phyloP scores from a whole-genome alignment of 1,140 invertebrate genomes.

The Wasmannia auropunctata region DNA sequence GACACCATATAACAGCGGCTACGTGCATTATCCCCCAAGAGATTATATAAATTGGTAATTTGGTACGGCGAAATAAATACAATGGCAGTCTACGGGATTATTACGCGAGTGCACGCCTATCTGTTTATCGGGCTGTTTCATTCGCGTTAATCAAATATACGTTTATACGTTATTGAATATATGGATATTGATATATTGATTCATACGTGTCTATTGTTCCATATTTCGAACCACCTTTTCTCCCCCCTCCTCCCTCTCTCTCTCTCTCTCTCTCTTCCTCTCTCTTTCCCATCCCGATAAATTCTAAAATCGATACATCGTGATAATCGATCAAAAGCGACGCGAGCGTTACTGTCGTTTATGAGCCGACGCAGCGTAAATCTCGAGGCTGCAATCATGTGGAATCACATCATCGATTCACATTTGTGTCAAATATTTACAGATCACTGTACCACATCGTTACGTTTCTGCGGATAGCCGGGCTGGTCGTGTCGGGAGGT shows the following conservation, averaged over 20 bases:
- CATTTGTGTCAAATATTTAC: slow-evolving; percentile 39
- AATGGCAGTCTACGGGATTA: slow-evolving; percentile 57
- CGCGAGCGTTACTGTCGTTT: slow-evolving; percentile 12
- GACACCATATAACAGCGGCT: slow-evolving; percentile 19
- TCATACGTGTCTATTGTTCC: slow-evolving; percentile 30
- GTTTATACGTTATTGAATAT: slow-evolving; percentile 46
- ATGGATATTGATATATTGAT: slow-evolving; percentile 36
- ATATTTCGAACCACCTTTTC: slow-evolving; percentile 15
- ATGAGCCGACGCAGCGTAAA: slow-evolving; percentile 4
- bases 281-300: not conserved
- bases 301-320: slow-evolving; percentile 22
- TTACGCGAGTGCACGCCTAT: slow-evolving; percentile 45
- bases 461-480: slow-evolving; percentile 1
- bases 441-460: not conserved
- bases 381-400: slow-evolving; percentile 23
- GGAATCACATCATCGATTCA: slow-evolving; percentile 26
- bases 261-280: too few relatives aligned
- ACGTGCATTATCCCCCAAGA: not conserved
- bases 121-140: slow-evolving; percentile 52
- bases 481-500: not conserved
- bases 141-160: slow-evolving; percentile 59
- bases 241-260: not conserved
- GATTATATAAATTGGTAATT: slow-evolving; percentile 70
- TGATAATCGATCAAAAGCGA: slow-evolving; percentile 23
- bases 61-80: slow-evolving; percentile 60